Conservation (phyloP, 2,888 invertebrate genomes). For the Aradus depressus region DNA sequence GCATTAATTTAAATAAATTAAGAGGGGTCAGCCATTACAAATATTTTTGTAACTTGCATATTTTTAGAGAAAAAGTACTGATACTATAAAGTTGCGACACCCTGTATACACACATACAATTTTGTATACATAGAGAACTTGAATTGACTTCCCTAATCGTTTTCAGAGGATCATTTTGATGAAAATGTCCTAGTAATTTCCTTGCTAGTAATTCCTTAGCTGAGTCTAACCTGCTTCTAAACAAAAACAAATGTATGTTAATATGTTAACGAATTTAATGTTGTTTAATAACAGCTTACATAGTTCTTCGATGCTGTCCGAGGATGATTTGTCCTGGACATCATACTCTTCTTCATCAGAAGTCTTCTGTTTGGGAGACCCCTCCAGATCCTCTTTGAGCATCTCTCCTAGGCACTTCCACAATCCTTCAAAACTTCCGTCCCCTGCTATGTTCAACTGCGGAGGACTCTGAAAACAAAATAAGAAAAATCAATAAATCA, state of each 20-base stretch:
- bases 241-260: not conserved
- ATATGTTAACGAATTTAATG: not conserved
- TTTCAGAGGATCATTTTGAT: too few relatives aligned
- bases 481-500: not conserved
- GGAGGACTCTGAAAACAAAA: conserved; percentile 25
- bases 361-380: not conserved
- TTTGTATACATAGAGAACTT: too few relatives aligned
- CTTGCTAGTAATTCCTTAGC: too few relatives aligned
- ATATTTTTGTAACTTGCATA: too few relatives aligned
- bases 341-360: conserved; percentile 25
- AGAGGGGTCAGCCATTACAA: too few relatives aligned
- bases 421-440: conserved; percentile 51
- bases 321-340: not conserved
- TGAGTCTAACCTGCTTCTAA: too few relatives aligned
- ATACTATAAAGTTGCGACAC: too few relatives aligned
- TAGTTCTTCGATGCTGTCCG: conserved; percentile 24
- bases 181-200: too few relatives aligned
- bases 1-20: too few relatives aligned
- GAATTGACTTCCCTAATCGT: too few relatives aligned
- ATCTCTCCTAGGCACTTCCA: conserved; percentile 51
- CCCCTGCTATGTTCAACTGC: conserved; percentile 35
- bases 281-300: conserved; percentile 20
- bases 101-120: too few relatives aligned
- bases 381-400: conserved; percentile 29
- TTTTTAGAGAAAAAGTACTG: too few relatives aligned